phyloP scores from a whole-genome alignment of 2,797 vertebrate species.

The Mycteria americana region DNA sequence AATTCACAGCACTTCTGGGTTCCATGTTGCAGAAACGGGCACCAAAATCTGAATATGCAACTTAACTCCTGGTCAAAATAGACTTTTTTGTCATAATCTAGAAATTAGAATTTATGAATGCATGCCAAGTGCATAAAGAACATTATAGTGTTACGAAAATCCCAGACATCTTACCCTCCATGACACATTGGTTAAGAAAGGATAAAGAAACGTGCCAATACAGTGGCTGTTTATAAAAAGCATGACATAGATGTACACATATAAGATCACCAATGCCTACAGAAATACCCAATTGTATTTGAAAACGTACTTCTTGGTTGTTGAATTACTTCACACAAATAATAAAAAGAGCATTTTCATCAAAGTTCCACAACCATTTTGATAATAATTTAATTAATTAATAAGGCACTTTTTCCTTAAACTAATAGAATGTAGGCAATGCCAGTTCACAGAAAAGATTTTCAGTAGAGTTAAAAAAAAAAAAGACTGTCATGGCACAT shows the following conservation, averaged over 20 bases:
- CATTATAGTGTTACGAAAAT: neutral
- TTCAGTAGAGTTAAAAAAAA: neutral
- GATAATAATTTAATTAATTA: neutral
- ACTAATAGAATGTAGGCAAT: neutral
- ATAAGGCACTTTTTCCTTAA: neutral
- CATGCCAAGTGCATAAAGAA: neutral
- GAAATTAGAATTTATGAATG: neutral
- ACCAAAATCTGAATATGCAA: neutral
- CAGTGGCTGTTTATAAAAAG: neutral
- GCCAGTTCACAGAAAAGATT: neutral
- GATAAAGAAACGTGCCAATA: neutral
- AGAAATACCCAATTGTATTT: neutral
- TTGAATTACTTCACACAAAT: neutral
- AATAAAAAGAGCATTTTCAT: neutral
- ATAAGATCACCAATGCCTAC: neutral
- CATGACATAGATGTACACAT: neutral
- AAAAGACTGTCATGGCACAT: neutral
- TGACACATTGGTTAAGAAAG: neutral
- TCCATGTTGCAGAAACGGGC: neutral
- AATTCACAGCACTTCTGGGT: neutral
- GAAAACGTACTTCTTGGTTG: neutral
- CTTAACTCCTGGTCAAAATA: neutral
- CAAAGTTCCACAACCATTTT: neutral
- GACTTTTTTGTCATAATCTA: neutral
- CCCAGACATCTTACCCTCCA: neutral